A percentile compares a stretch with the other conserved stretches of the same genome.
Evolutionary conservation across 2,888 invertebrate species (phyloP).

Genomic region (Linhomoeus sp.): DNA sequence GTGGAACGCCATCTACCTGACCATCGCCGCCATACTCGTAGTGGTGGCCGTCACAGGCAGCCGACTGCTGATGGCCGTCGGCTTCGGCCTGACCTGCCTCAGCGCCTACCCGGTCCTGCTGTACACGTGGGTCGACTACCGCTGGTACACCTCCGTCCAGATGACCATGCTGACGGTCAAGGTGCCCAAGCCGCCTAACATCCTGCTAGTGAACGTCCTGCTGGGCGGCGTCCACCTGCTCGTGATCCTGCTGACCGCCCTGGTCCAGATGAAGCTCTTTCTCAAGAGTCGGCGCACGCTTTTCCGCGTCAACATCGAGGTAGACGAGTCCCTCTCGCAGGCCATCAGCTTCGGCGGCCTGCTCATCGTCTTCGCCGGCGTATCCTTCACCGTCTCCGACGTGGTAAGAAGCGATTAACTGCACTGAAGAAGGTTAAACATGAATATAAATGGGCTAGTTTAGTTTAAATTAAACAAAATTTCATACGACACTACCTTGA

Average conservation of each 20-base stretch:
- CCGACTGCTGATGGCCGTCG: background rate
- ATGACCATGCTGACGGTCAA: background rate
- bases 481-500: too few relatives aligned
- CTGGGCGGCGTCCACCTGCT: background rate
- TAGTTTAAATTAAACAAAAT: too few relatives aligned
- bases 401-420: background rate
- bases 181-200: constrained; percentile 1
- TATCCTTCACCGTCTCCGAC: background rate
- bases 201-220: background rate
- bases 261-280: background rate
- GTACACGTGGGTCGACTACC: constrained; percentile 4
- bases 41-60: background rate
- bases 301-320: background rate
- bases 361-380: background rate
- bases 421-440: too few relatives aligned
- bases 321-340: background rate
- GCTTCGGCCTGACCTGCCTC: background rate
- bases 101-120: background rate
- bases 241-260: background rate
- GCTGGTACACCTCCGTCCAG: constrained; percentile 2
- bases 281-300: too few relatives aligned
- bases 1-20: background rate
- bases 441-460: too few relatives aligned
- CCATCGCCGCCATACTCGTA: background rate
- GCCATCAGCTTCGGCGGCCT: background rate